Evolutionary conservation across 1,140 invertebrate species (phyloP), one percentile per base, ranked within the genome.

Genomic region (Heliconius nattereri): DNA sequence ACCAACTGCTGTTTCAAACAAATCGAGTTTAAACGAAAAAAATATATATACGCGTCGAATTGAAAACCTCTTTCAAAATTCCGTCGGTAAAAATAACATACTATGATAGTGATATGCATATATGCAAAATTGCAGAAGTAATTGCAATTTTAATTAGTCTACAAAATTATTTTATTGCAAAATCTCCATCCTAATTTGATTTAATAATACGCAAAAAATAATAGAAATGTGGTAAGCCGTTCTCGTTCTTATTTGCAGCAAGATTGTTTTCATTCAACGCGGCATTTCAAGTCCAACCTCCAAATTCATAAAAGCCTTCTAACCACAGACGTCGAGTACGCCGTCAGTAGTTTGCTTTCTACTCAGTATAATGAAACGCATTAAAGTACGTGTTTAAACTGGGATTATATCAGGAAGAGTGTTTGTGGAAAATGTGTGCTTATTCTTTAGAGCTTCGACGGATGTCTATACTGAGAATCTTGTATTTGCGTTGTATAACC

Each of bases 311-410:
- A 66, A 66, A 66, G 60, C 60, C 60, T 66, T 66, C 60, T 29
- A 29, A 66, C 60, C 60, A 66, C 54, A 66, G 29, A 66, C 60
- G 60, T 26, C 29, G 60, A 66, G 60, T 66, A 3, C 23, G 60
- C 60, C n/a, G 23, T n/a, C n/a, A n/a, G n/a, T 26, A 66, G 60
- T 26, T 66, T 66, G n/a, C 57, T 66, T 66, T 66, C 57, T 66
- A 66, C 57, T 66, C 57, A 26, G 57, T 66, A 66, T 66, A 66
- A 66, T 66, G 57, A 66, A 66, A 66, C 29, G 57, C 57, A 66
- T 66, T 66, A 66, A 66, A 26, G 23, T 66, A 66, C 23, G 57
- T 66, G 57, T 29, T 66, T 66, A 66, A 66, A 66, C 57, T 66
- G 3, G 57, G 57, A 66, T 66, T 26, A 66, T 66, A 66, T 66